A percentile compares a stretch with the other conserved stretches of the same genome.
phyloP scores from a whole-genome alignment of 2,113 vertebrate species.

The Chionis minor region DNA sequence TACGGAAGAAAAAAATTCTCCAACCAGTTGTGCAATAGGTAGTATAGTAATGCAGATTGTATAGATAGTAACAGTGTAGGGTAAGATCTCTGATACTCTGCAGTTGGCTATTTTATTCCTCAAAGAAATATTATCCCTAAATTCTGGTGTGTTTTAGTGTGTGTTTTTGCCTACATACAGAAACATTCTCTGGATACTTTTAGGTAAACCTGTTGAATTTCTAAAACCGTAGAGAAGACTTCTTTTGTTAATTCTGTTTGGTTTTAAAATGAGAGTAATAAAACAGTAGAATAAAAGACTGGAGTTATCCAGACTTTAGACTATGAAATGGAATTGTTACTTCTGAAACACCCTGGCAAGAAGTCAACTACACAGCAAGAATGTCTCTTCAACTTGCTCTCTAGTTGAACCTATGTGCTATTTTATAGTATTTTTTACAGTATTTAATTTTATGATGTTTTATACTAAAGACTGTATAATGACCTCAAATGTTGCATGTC shows the following conservation, averaged over 20 bases:
- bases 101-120: neutral
- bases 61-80: neutral
- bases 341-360: neutral
- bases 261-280: neutral
- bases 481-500: neutral
- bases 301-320: neutral
- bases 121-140: neutral
- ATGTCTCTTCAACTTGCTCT: neutral
- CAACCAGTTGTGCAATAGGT: neutral
- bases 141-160: neutral
- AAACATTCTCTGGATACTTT: neutral
- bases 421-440: neutral
- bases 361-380: neutral
- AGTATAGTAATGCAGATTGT: neutral
- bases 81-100: neutral
- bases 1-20: neutral
- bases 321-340: neutral
- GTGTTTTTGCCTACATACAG: rapidly evolving
- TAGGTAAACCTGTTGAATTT: neutral
- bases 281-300: neutral
- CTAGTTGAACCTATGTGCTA: neutral
- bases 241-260: neutral
- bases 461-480: neutral
- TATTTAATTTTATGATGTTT: neutral
- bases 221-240: neutral